Evolutionary conservation across 2,797 vertebrate genomes (phyloP).

Genomic region (Stomatorhinus walkeri): DNA sequence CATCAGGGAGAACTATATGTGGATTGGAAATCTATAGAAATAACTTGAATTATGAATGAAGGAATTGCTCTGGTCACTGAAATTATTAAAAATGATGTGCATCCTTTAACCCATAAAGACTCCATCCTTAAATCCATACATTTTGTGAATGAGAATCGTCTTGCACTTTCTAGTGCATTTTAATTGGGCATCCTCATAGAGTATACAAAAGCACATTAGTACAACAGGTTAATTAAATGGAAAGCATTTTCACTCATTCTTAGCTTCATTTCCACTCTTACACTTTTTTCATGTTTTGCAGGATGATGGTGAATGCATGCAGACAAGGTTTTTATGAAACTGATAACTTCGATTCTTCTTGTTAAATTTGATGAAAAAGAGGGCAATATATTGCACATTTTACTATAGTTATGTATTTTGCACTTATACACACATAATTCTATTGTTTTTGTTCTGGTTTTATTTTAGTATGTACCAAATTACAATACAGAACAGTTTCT

Average conservation of each 20-base stretch:
- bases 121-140: not conserved
- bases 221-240: not conserved
- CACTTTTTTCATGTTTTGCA: not conserved
- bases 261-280: not conserved
- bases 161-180: not conserved
- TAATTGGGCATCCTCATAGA: not conserved
- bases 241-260: not conserved
- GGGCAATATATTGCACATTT: not conserved
- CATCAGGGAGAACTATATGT: not conserved
- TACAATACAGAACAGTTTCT: not conserved
- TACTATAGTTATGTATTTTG: not conserved
- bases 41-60: not conserved
- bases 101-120: not conserved
- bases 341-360: not conserved
- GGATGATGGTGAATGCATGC: not conserved
- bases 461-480: not conserved
- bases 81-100: not conserved
- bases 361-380: not conserved
- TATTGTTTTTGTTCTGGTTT: not conserved
- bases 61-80: not conserved
- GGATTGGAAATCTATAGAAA: not conserved
- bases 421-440: not conserved
- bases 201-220: not conserved
- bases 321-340: not conserved
- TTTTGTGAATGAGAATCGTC: not conserved